phyloP scores from a whole-genome alignment of 1,140 invertebrate species.

The Oryctes rhinoceros region DNA sequence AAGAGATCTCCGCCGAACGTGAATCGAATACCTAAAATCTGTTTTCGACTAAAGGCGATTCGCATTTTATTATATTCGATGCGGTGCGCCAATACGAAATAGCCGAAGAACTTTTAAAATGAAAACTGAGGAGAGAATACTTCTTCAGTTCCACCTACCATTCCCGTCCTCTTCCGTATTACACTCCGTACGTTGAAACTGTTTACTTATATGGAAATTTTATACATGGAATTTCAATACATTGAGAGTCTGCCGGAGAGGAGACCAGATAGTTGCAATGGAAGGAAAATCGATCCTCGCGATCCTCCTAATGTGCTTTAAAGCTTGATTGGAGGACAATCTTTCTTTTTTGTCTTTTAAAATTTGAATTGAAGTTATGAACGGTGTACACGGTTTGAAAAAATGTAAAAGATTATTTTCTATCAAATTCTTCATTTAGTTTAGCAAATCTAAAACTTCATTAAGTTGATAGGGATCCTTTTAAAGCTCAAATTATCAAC shows the following conservation, averaged over 20 bases:
- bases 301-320: too few species aligned
- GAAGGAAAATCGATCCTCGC: too few species aligned
- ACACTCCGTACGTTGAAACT: background rate
- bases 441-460: too few species aligned
- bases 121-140: background rate
- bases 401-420: too few species aligned
- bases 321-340: too few species aligned
- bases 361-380: too few species aligned
- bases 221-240: background rate
- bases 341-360: background rate
- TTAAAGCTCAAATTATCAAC: too few species aligned
- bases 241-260: background rate
- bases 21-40: constrained; percentile 10
- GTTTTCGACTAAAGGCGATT: background rate
- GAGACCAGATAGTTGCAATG: background rate
- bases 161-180: background rate
- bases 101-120: background rate
- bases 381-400: too few species aligned
- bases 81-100: background rate
- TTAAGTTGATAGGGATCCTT: too few species aligned
- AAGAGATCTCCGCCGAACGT: background rate
- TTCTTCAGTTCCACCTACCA: background rate
- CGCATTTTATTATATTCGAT: background rate
- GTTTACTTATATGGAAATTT: constrained; percentile 10
- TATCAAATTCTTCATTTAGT: too few species aligned